Percentiles rank a stretch among this genome's conserved stretches.
phyloP scores from a whole-genome alignment of 2,797 vertebrate species.

The Prionace glauca region DNA sequence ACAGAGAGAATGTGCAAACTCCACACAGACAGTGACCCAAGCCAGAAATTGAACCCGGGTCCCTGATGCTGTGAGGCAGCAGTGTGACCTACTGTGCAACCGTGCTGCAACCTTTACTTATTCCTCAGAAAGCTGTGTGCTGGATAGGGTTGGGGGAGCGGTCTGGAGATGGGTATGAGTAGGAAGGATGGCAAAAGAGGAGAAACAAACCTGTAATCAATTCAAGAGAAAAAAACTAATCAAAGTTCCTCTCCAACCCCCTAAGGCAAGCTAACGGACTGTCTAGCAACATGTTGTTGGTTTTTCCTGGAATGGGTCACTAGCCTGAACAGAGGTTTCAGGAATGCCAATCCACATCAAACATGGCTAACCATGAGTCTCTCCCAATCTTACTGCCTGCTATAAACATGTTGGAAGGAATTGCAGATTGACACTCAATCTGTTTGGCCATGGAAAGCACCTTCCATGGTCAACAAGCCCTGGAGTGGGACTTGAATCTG shows the following conservation, averaged over 20 bases:
- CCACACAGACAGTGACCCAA: too few relatives aligned
- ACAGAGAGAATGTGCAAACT: too few relatives aligned
- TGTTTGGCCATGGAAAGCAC: background rate
- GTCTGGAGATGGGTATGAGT: too few relatives aligned
- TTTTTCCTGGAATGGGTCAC: background rate
- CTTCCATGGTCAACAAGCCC: background rate
- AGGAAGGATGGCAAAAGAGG: background rate
- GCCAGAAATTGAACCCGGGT: too few relatives aligned
- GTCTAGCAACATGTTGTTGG: background rate
- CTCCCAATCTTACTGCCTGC: background rate
- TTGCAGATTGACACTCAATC: background rate
- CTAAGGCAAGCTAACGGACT: background rate
- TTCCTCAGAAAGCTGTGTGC: background rate
- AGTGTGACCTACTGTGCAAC: too few relatives aligned
- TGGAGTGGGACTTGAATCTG: too few relatives aligned
- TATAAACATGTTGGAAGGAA: background rate
- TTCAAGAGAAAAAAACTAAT: background rate
- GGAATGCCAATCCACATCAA: background rate
- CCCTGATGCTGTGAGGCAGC: too few relatives aligned
- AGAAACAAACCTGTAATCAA: background rate
- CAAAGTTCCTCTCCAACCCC: background rate
- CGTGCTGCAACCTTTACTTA: too few relatives aligned
- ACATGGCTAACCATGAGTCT: background rate
- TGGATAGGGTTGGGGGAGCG: background rate
- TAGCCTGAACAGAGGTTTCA: background rate